A percentile compares a stretch with the other conserved stretches of the same genome.
phyloP scores from a whole-genome alignment of 2,888 invertebrate species.

The Diarsia dahlii region DNA sequence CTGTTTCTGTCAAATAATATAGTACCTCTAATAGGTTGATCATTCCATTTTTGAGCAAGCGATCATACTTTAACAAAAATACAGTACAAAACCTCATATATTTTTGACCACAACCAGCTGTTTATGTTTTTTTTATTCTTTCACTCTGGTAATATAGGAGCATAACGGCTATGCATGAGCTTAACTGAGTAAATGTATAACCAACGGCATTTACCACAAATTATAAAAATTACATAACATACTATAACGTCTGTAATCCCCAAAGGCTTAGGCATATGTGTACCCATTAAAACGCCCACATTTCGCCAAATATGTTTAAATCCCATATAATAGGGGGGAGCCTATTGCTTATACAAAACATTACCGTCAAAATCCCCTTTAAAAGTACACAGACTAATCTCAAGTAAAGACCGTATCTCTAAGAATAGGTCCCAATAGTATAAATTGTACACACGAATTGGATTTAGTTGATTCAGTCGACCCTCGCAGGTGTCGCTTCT shows the following conservation, averaged over 20 bases:
- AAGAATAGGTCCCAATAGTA: constrained; percentile 29
- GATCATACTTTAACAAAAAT: background rate
- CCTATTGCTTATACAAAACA: too few relatives aligned
- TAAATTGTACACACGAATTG: constrained; percentile 52
- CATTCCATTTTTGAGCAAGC: background rate
- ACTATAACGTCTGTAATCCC: too few relatives aligned
- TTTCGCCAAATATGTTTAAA: too few relatives aligned
- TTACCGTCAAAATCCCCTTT: background rate
- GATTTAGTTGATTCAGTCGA: constrained; percentile 55
- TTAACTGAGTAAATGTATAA: too few relatives aligned
- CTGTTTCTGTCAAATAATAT: background rate
- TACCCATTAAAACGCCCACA: too few relatives aligned
- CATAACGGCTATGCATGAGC: background rate
- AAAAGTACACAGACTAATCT: constrained; percentile 2
- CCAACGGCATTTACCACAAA: too few relatives aligned
- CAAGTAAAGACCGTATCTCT: background rate
- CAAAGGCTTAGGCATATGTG: too few relatives aligned
- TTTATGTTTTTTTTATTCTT: background rate
- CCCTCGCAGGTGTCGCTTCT: constrained; percentile 56
- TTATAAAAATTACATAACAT: too few relatives aligned
- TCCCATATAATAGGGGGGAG: too few relatives aligned
- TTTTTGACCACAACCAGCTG: background rate
- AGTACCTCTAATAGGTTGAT: background rate
- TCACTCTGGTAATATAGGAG: background rate
- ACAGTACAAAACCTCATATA: background rate